These are phyloP conservation scores for Entomobrya multifasciata DNA, from an alignment of 2,888 invertebrate genomes.

Conservation along the genomic window DNA sequence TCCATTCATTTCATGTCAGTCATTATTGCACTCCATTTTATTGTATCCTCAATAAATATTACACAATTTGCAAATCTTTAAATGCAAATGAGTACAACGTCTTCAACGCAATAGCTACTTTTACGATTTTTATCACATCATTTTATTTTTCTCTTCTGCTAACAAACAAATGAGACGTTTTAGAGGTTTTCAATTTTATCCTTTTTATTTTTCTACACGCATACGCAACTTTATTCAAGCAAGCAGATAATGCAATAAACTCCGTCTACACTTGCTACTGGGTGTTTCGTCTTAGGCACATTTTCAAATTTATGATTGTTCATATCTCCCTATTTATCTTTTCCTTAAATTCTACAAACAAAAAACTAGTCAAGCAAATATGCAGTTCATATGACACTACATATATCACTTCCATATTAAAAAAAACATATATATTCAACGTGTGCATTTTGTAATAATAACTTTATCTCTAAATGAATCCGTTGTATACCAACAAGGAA, in stretches of 20 bases:
- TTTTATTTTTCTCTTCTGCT: neutral
- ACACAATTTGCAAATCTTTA: constrained; percentile 3
- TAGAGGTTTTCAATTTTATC: no score
- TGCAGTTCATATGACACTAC: constrained; percentile 22
- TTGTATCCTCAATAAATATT: neutral
- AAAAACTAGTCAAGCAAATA: neutral
- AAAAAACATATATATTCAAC: neutral
- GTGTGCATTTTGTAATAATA: constrained; percentile 4
- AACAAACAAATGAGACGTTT: no score
- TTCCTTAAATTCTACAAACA: neutral
- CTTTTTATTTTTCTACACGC: neutral
- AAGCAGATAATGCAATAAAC: neutral
- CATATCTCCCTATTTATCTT: constrained; percentile 37
- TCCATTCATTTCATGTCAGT: neutral
- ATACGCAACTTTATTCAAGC: neutral
- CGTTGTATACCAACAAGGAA: constrained; percentile 3
- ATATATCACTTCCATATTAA: constrained; percentile 3
- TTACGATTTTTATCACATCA: neutral
- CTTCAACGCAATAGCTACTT: neutral
- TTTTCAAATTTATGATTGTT: constrained; percentile 66
- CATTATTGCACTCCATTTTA: neutral
- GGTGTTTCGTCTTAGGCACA: constrained; percentile 55
- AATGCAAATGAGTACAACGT: neutral
- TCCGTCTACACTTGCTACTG: constrained; percentile 57
- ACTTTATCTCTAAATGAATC: no score